A percentile compares a stretch with the other conserved stretches of the same genome.
Evolutionary conservation across 1,140 invertebrate species (phyloP).

Genomic region (Bemisia tabaci): DNA sequence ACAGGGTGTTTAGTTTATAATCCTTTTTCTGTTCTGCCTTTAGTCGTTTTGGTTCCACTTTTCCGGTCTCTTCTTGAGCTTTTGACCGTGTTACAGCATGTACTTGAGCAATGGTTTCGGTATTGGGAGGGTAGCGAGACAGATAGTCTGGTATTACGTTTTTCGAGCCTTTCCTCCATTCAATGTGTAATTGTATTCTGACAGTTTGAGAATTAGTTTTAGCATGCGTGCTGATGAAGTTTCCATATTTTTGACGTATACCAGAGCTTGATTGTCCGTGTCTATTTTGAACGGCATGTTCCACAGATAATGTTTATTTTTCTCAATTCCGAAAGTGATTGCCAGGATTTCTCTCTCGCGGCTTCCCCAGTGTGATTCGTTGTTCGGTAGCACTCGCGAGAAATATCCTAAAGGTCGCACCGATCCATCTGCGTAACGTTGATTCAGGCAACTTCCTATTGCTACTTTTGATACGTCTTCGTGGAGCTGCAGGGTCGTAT

Average conservation of each 20-base stretch:
- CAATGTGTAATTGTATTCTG: not conserved
- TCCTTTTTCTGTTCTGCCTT: not conserved
- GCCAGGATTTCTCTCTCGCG: not conserved
- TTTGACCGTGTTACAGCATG: no score
- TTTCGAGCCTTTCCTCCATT: not conserved
- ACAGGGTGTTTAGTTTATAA: not conserved
- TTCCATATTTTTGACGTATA: not conserved
- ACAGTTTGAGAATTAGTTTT: not conserved
- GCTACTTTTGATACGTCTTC: not conserved
- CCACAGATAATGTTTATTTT: not conserved
- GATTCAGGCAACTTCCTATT: not conserved
- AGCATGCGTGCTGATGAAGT: not conserved
- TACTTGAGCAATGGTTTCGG: no score
- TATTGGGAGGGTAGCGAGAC: not conserved
- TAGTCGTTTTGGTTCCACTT: no score
- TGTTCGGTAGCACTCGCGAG: not conserved
- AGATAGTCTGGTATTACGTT: not conserved
- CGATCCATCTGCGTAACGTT: not conserved
- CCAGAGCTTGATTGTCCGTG: not conserved
- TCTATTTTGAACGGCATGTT: not conserved
- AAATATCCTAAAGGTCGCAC: not conserved
- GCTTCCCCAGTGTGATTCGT: not conserved
- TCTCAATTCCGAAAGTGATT: not conserved
- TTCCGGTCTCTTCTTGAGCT: no score
- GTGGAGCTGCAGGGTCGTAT: not conserved